Evolutionary conservation across 64 coral and sea anemone species (phyloP).

Genomic region (Montipora cactus): DNA sequence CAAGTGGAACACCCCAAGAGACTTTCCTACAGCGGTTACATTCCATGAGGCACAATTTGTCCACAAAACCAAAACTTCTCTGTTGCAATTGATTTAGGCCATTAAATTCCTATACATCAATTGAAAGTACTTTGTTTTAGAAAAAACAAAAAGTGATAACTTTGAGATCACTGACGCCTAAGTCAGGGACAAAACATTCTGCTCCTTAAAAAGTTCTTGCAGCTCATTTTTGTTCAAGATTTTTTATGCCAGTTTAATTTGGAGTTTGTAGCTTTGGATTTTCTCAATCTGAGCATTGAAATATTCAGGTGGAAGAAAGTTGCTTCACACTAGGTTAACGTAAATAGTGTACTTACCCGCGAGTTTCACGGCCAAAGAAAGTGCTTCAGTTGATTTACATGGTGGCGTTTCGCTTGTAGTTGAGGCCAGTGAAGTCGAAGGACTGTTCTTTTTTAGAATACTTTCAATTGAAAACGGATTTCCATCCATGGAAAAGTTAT

Average conservation of each 20-base stretch:
- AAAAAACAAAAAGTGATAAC: slow-evolving; percentile 13
- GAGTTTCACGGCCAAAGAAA: slow-evolving; percentile 74
- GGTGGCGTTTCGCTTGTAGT: not conserved
- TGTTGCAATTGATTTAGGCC: not conserved
- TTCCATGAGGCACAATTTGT: not conserved
- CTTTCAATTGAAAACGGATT: slow-evolving; percentile 83
- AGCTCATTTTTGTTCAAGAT: not conserved
- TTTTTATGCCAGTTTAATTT: no score
- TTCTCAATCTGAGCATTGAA: no score
- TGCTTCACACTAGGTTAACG: not conserved
- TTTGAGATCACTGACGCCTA: not conserved
- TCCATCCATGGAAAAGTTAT: slow-evolving; percentile 16
- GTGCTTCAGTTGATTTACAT: slow-evolving; percentile 55
- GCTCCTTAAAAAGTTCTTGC: not conserved
- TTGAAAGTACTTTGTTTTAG: slow-evolving; percentile 6
- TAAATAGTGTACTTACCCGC: slow-evolving; percentile 56
- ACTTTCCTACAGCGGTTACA: not conserved
- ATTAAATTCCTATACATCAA: not conserved
- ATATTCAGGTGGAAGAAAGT: no score
- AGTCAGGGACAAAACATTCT: not conserved
- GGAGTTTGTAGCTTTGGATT: no score
- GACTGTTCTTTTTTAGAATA: slow-evolving; percentile 60
- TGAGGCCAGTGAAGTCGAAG: not conserved
- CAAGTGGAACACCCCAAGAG: not conserved
- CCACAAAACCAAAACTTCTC: no score